Percentiles rank a stretch among this genome's conserved stretches.
These are phyloP conservation scores for Drosophila nr. fundita DNA, from an alignment of 2,888 invertebrate species.

Conservation along the genomic window DNA sequence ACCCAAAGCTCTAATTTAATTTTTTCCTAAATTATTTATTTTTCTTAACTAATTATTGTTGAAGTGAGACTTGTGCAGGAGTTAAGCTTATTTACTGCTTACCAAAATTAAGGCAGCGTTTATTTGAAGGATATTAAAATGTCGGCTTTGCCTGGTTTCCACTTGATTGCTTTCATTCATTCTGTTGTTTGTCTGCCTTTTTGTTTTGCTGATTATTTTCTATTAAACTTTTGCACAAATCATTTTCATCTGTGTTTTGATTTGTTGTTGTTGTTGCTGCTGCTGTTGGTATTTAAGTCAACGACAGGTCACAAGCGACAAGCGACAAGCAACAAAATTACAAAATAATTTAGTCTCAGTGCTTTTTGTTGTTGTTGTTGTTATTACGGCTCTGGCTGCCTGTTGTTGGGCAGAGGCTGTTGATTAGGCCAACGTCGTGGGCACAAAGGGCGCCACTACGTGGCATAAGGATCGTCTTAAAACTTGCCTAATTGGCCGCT, in stretches of 20 bases:
- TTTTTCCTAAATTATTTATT: neutral
- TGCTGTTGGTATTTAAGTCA: constrained; percentile 60
- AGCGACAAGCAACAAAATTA: constrained; percentile 44
- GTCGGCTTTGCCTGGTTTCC: neutral
- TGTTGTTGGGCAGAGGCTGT: constrained; percentile 27
- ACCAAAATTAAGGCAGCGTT: neutral
- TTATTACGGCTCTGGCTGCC: constrained; percentile 17
- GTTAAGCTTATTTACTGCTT: neutral
- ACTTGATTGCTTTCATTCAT: neutral
- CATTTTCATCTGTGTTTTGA: constrained; percentile 14
- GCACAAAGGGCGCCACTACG: constrained; percentile 59
- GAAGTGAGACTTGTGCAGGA: too few relatives aligned
- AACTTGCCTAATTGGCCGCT: constrained; percentile 58
- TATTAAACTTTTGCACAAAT: constrained; percentile 52
- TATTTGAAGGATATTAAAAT: neutral
- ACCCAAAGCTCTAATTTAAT: constrained; percentile 15
- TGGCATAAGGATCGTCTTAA: constrained; percentile 52
- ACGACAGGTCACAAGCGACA: constrained; percentile 51
- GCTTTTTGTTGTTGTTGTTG: constrained; percentile 13
- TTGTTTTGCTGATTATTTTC: constrained; percentile 29
- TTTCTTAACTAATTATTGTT: neutral
- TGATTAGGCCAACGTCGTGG: constrained; percentile 61
- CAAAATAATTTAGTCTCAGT: constrained; percentile 57
- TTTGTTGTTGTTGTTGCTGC: constrained; percentile 1
- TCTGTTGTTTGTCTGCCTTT: neutral